Conservation (phyloP, 1,140 invertebrate genomes). For the Trissolcus basalis region DNA sequence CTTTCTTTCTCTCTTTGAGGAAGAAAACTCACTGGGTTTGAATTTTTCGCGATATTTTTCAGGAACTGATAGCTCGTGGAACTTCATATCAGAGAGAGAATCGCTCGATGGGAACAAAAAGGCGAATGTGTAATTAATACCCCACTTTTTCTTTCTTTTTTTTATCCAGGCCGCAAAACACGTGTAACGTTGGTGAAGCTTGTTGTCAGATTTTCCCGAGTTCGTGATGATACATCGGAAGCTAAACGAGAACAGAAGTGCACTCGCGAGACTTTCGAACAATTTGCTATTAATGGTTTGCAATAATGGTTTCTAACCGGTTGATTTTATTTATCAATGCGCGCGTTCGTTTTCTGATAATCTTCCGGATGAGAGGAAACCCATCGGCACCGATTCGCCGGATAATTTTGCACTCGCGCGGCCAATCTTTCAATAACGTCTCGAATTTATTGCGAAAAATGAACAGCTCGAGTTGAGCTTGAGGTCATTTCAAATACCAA, state of each 20-base stretch:
- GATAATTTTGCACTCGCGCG: conserved; percentile 26
- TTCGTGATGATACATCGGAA: conserved; percentile 7
- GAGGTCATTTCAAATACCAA: conserved; percentile 32
- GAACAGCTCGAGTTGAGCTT: conserved; percentile 7
- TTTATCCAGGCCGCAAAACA: no score
- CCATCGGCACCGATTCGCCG: conserved; percentile 25
- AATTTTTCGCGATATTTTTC: no score
- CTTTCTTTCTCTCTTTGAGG: no score
- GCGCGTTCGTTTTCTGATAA: conserved; percentile 34
- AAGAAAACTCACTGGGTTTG: no score
- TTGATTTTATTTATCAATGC: conserved; percentile 24
- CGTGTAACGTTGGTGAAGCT: conserved; percentile 13
- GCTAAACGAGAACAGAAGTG: conserved; percentile 17
- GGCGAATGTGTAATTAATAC: no score
- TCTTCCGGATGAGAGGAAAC: conserved; percentile 24
- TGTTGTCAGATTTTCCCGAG: background rate
- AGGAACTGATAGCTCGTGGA: no score
- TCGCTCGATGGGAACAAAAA: no score
- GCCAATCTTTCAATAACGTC: conserved; percentile 10
- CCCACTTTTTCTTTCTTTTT: no score
- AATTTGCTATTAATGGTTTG: conserved; percentile 31
- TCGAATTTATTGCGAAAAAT: conserved; percentile 8
- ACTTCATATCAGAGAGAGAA: no score
- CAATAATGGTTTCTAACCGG: conserved; percentile 26
- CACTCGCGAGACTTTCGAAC: conserved; percentile 29